Evolutionary conservation across 2,113 vertebrate genomes (phyloP).

Genomic region (Stegostoma tigrinum): DNA sequence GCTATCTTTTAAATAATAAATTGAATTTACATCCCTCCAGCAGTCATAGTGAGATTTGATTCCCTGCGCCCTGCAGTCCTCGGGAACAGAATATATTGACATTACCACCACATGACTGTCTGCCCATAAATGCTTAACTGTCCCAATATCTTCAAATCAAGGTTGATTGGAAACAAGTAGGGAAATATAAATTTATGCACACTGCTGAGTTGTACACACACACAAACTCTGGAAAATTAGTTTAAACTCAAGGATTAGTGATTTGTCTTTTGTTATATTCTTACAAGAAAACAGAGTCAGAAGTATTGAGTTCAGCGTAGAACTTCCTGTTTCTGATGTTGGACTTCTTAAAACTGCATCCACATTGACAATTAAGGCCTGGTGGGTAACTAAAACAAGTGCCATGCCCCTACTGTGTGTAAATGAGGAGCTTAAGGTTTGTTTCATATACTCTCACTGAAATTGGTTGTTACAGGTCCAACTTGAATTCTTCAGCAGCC

Average conservation of each 20-base stretch:
- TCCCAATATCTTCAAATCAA: neutral
- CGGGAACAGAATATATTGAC: neutral
- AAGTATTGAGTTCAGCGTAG: neutral
- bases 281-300: neutral
- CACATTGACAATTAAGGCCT: neutral
- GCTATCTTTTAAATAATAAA: neutral
- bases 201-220: neutral
- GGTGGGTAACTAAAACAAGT: neutral
- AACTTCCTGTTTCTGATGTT: neutral
- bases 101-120: neutral
- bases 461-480: neutral
- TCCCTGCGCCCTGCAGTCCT: neutral
- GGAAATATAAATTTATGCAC: neutral
- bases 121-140: neutral
- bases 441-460: neutral
- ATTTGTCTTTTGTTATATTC: neutral
- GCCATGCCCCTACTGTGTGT: neutral
- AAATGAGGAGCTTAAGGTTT: neutral
- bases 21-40: too few species aligned
- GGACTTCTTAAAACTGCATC: neutral
- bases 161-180: neutral
- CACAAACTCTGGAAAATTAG: neutral
- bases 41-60: neutral
- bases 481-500: neutral
- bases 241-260: neutral